phyloP scores from a whole-genome alignment of 1,140 invertebrate species.

The Periplaneta americana region DNA sequence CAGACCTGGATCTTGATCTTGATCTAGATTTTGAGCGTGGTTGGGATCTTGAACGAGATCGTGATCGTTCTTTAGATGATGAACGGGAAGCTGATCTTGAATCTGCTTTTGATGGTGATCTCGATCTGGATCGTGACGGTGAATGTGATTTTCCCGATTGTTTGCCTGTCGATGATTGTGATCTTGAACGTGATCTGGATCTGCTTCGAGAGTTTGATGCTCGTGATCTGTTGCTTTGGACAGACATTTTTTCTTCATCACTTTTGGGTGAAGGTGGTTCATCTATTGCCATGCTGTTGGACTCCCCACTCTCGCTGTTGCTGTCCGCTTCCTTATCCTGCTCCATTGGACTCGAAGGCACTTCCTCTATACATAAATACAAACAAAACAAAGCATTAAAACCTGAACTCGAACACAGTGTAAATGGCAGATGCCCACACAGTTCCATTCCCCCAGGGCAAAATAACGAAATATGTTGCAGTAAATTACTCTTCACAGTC shows the following conservation, averaged over 20 bases:
- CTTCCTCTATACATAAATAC: neutral
- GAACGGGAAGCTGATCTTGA: neutral
- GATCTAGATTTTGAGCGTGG: slow-evolving; percentile 29
- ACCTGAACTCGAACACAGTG: neutral
- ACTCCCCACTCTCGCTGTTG: neutral
- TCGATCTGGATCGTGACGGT: slow-evolving; percentile 31
- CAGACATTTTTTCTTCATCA: slow-evolving; percentile 1
- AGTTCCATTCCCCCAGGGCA: neutral
- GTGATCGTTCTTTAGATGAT: slow-evolving; percentile 8
- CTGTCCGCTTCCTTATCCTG: neutral
- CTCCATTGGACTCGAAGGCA: neutral
- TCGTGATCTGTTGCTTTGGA: neutral
- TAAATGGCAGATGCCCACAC: neutral
- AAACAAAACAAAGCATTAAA: neutral
- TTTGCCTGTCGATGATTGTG: neutral
- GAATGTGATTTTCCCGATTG: slow-evolving; percentile 20
- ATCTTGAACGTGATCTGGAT: neutral
- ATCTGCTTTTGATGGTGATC: slow-evolving; percentile 25
- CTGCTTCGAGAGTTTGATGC: neutral
- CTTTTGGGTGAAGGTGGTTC: neutral
- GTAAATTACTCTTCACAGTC: neutral
- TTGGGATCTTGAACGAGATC: slow-evolving; percentile 31
- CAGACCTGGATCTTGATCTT: slow-evolving; percentile 25
- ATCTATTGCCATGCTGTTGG: neutral
- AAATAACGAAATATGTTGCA: neutral